Conservation (phyloP, 2,888 invertebrate species). For the Pyrrhosoma nymphula region DNA sequence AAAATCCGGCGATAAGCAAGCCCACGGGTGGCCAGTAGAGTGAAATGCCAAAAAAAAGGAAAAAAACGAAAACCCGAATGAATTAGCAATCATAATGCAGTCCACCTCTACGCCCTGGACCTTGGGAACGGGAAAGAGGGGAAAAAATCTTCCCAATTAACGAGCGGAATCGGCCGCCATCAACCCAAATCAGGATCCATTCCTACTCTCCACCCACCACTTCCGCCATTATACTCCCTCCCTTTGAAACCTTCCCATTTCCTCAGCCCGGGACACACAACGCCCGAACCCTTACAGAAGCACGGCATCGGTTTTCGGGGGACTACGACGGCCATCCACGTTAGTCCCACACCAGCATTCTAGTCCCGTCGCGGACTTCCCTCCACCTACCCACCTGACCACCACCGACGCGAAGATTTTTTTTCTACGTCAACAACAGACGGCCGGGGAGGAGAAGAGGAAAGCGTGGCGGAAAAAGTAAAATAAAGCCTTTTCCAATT, state of each 20-base stretch:
- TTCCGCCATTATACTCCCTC: background rate
- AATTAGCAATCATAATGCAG: constrained; percentile 36
- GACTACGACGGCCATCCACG: background rate
- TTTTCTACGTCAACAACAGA: background rate
- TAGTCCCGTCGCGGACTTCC: background rate
- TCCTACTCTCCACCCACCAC: background rate
- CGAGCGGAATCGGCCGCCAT: background rate
- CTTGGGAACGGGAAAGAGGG: background rate
- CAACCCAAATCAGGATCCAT: constrained; percentile 23
- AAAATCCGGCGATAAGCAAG: background rate
- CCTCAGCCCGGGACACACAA: background rate
- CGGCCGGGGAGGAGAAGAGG: background rate
- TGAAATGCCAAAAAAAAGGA: background rate
- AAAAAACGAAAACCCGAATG: background rate
- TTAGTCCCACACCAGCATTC: background rate
- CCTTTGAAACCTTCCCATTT: background rate
- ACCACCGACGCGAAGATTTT: background rate
- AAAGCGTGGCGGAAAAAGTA: background rate
- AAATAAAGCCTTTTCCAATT: constrained; percentile 24
- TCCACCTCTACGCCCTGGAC: background rate
- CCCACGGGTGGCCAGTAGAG: background rate
- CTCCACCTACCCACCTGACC: background rate
- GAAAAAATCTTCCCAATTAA: background rate
- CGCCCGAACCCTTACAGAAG: background rate
- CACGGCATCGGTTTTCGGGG: constrained; percentile 1